These are phyloP conservation scores for Anthopleura xanthogrammica DNA, from an alignment of 92 coral and sea anemone genomes.

Conservation along the genomic window DNA sequence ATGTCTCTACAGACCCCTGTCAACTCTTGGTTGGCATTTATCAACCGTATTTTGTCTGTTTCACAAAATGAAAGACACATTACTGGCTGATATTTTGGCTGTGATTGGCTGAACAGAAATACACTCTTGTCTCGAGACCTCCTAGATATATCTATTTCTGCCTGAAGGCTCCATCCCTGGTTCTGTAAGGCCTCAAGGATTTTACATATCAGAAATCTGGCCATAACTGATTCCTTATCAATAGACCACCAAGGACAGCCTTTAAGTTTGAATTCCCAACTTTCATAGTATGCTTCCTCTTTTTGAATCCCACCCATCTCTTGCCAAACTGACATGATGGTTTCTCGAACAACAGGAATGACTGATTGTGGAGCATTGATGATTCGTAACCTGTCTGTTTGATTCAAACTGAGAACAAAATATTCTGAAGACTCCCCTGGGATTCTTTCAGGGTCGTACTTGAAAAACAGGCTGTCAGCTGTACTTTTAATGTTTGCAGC, in stretches of 20 bases:
- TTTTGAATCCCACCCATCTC: conserved; percentile 59
- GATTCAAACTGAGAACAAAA: conserved; percentile 41
- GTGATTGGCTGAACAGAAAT: conserved; percentile 51
- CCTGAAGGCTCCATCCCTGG: conserved; percentile 65
- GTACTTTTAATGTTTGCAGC: conserved; percentile 48
- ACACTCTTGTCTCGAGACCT: conserved; percentile 56
- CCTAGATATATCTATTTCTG: conserved; percentile 53
- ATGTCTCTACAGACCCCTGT: conserved; percentile 41
- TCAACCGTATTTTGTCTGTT: conserved; percentile 51
- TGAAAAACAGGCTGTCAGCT: conserved; percentile 40
- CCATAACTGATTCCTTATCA: conserved; percentile 64
- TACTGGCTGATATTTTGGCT: conserved; percentile 52
- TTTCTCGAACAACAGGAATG: conserved; percentile 44
- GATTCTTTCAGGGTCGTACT: conserved; percentile 32
- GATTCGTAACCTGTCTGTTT: conserved; percentile 52
- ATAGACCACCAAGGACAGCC: conserved; percentile 81
- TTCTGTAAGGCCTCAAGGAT: conserved; percentile 64
- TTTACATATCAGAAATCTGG: conserved; percentile 65
- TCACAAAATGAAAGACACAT: conserved; percentile 62
- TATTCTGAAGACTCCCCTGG: conserved; percentile 23
- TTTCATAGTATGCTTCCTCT: conserved; percentile 44
- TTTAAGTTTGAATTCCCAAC: conserved; percentile 69
- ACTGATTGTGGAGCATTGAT: conserved; percentile 53
- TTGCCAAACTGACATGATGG: conserved; percentile 27
- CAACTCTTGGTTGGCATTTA: conserved; percentile 47